phyloP scores from a whole-genome alignment of 2,797 vertebrate species.

The Malacoraja senta region DNA sequence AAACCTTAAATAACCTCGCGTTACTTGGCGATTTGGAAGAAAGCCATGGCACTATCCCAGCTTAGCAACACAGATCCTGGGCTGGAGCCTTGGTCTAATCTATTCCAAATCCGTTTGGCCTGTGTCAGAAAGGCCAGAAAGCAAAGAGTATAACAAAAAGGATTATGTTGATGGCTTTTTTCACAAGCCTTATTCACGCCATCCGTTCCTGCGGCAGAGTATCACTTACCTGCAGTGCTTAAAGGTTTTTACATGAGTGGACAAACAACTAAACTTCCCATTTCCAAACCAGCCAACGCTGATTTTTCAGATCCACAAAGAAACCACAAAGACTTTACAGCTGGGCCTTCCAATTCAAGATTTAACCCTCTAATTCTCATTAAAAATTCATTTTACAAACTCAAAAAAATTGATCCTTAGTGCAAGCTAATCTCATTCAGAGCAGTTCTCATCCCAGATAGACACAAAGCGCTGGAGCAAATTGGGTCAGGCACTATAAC shows the following conservation, averaged over 20 bases:
- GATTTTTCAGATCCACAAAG: not conserved
- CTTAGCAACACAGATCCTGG: not conserved
- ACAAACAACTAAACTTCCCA: not conserved
- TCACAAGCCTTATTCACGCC: no score
- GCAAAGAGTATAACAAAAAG: not conserved
- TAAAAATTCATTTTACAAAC: not conserved
- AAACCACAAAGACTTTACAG: slow-evolving; percentile 8
- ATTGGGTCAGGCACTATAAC: no score
- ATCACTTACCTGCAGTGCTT: not conserved
- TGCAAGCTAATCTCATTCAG: not conserved
- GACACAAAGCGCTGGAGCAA: no score
- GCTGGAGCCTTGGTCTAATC: not conserved
- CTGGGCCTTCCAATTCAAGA: not conserved
- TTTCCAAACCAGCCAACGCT: not conserved
- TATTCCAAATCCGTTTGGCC: not conserved
- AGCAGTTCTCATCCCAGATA: not conserved
- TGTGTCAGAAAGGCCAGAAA: not conserved
- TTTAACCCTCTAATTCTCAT: not conserved
- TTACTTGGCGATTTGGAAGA: not conserved
- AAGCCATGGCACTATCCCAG: not conserved
- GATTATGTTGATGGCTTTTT: not conserved
- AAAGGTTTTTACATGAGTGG: not conserved
- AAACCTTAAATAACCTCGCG: not conserved
- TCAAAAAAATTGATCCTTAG: not conserved
- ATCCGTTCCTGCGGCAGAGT: not conserved